Base-by-base conservation (phyloP, 2,797 vertebrate genomes). In the Oreochromis grahami region DNA sequence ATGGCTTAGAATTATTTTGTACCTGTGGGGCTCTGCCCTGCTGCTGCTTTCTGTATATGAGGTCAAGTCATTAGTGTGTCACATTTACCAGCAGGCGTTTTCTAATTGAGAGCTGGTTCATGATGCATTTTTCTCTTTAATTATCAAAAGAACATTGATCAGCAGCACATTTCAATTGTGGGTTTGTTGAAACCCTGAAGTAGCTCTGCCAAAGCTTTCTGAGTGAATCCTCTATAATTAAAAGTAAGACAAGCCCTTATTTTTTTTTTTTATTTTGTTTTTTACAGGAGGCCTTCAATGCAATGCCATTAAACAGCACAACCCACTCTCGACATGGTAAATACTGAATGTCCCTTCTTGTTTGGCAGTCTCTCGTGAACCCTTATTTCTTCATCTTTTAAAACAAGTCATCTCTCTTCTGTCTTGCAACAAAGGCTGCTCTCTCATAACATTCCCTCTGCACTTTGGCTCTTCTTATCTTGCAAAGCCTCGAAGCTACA, bases 151-250 rank as follows among this genome's bases (percentile, higher is more conserved):
- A 55, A 78, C 50, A 60, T 80, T 45, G 26, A 74, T 70, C 36
- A 10, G 41, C 38, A 41, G 63, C 2, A 50, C 17, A 74, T 50
- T 74, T 50, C 43, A 2, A 4, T 74, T 7, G 70, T 74, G 43
- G 24, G 7, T 11, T 19, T 48, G 70, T 50, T 74, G 65, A 60
- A 60, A 19, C n/a, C 70, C 26, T 19, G 24, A 48, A 24, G 43
- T 48, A 72, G 68, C 4, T 29, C 70, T 74, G 43, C 43, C 52
- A 52, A 80, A 41, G 70, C 56, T 77, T 85, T 86, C 84, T 79
- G 74, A 84, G 78, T 74, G 78, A 10, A 88, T 84, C 81, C 65
- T 84, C 77, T 78, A 77, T 88, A 85, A 91, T 89, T 88, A 91
- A 91, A 90, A 84, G 78, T 2, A 74, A 50, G 9, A 10, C 68